These are phyloP conservation scores for Dipodomys ordii DNA, from an alignment of 2,113 vertebrate species.

Conservation along the genomic window DNA sequence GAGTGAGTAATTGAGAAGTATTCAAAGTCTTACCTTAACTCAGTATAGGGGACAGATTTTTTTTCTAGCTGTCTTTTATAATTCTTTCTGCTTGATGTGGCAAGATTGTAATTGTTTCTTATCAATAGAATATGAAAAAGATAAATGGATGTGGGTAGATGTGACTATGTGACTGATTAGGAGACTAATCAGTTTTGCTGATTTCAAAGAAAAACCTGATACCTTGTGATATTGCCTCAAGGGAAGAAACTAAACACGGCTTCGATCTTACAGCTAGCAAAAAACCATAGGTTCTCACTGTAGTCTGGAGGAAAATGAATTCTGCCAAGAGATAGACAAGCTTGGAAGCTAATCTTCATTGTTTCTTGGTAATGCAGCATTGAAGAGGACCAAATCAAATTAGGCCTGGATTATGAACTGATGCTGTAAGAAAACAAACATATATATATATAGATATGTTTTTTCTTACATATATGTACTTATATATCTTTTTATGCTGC, in stretches of 20 bases:
- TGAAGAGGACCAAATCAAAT: neutral
- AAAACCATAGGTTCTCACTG: neutral
- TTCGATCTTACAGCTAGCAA: neutral
- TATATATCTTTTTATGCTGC: neutral
- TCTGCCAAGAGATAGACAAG: neutral
- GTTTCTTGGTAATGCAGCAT: neutral
- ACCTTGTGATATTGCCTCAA: neutral
- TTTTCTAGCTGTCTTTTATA: neutral
- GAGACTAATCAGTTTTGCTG: neutral
- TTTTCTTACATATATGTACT: no score
- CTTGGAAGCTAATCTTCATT: neutral
- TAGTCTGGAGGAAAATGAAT: neutral
- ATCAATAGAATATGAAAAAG: neutral
- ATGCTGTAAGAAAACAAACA: neutral
- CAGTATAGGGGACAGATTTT: neutral
- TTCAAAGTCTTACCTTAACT: neutral
- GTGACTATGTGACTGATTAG: neutral
- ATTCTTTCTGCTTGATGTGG: neutral
- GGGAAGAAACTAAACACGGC: neutral
- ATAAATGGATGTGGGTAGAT: neutral
- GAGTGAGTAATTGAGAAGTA: neutral
- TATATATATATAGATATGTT: no score
- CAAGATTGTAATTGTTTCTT: neutral
- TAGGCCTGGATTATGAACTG: neutral
- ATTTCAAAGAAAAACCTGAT: neutral